Evolutionary conservation across 2,888 invertebrate genomes (phyloP).

Genomic region (Nemapogon koenigi): DNA sequence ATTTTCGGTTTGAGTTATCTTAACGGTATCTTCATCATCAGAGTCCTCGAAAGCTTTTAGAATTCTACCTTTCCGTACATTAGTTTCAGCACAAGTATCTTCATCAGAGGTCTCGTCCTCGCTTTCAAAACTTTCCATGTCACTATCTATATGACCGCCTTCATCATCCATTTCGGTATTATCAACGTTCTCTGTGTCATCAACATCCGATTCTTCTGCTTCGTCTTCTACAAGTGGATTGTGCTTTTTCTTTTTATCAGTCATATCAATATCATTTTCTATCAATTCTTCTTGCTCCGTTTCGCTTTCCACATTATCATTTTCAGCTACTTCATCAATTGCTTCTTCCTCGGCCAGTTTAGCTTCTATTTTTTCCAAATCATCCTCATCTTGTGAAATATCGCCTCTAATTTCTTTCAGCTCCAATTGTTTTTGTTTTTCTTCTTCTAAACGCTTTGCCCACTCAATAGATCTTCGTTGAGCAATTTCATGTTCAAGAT

Average conservation of each 20-base stretch:
- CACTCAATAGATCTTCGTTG: constrained; percentile 74
- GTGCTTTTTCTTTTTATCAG: constrained; percentile 41
- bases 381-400: constrained; percentile 29
- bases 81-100: constrained; percentile 17
- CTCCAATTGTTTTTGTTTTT: constrained; percentile 45
- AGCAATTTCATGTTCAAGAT: constrained; percentile 74
- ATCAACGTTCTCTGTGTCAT: constrained; percentile 17
- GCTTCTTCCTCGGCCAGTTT: constrained; percentile 30
- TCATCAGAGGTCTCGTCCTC: constrained; percentile 25
- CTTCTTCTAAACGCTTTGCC: constrained; percentile 67
- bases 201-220: constrained; percentile 55
- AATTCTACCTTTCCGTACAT: constrained; percentile 43
- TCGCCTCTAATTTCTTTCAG: constrained; percentile 36
- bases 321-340: constrained; percentile 27
- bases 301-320: constrained; percentile 54
- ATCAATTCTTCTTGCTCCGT: constrained; percentile 46
- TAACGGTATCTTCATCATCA: constrained; percentile 35
- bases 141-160: constrained; percentile 21
- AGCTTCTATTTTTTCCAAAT: constrained; percentile 47
- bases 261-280: constrained; percentile 36
- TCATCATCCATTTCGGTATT: constrained; percentile 17
- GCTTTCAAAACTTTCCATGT: constrained; percentile 27
- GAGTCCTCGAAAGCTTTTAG: constrained; percentile 57
- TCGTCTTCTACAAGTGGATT: constrained; percentile 53
- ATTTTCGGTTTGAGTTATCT: no score